Base-by-base conservation (phyloP, 2,113 vertebrate species). In the Garra rufa region DNA sequence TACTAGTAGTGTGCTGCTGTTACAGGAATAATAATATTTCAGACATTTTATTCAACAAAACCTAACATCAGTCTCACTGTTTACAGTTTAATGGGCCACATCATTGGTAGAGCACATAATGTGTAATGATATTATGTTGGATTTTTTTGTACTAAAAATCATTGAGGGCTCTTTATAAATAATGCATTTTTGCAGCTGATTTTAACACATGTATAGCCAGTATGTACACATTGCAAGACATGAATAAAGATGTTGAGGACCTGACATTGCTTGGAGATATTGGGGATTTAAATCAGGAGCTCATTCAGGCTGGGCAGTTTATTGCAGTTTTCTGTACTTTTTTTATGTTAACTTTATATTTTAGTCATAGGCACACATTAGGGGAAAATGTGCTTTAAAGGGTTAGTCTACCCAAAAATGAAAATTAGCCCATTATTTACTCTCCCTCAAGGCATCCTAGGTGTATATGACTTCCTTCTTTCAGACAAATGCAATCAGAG, bases 1-100 rank as follows among this genome's bases (percentile, higher is more conserved):
- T 59, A 65, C 26, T 38, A 43, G 38, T 82, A 46, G 2, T 59
- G 73, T 57, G 71, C 13, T 73, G 65, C 69, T 24, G 61, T 73
- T 19, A 14, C 26, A 71, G 50, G 10, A 83, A 81, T 50, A 7
- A 41, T 24, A 55, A 9, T 71, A 44, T 78, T 21, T 67, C 9
- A 67, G 15, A 14, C 63, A 38, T 67, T 67, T 52, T 52, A 19
- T 52, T 52, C 7, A 17, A 19, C 15, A 52, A 52, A 52, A 14
- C 48, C 48, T 50, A 50, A 50, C 4, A 50, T 50, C 48, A 50
- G 19, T 55, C 52, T 55, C 19, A 55, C 1, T 55, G 52, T 19
- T 55, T 21, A 3, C 52, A 55, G 52, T 55, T 55, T 3, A 55
- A 55, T 55, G 17, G 52, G 9, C 19, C 52, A 21, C 52, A n/a